Evolutionary conservation across 1,140 invertebrate species (phyloP), one percentile per base, ranked within the genome.

Genomic region (Lordiphosa collinella): DNA sequence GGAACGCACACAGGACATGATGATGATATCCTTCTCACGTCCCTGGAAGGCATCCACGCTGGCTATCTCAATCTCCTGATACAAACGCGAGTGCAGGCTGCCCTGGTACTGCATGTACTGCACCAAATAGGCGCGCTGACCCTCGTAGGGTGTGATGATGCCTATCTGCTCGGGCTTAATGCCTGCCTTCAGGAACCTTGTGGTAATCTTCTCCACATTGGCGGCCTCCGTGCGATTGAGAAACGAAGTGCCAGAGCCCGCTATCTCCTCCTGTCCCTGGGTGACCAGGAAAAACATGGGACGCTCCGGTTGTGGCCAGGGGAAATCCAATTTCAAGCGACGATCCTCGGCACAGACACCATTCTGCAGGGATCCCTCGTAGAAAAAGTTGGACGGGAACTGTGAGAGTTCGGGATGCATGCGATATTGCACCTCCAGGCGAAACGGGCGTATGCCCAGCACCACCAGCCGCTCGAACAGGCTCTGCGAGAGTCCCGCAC

Each of bases 81-180:
- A 99, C 0, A 99, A 90, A 88, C 99, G 99, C 4, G 96, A 94
- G 86, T 99, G 97, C 6, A 99, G 90, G 2, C 97, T 96, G 4
- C 98, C 99, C 89, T 99, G 98, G 84, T 99, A 98, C 87, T 99
- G 98, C 98, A 99, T 99, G 76, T 99, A 98, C 80, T 99, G 98
- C 0, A 96, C 98, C 41, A 99, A 90, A 89, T 98, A 99, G 0
- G 98, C 97, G n/a, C 99, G 90, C 87, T 99, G 99, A 0, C 99
- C 97, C 90, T 99, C 98, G 70, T 99, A 99, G 0, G 99, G 99
- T 0, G 99, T 99, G 37, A 99, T 99, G 18, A 99, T 97, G n/a
- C 99, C 99, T 53, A 99, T 99, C 89, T 99, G 98, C 73, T 99
- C 97, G 0, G 99, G 98, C 76, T 97, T 96, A 0, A 99, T 94